Conservation (phyloP, 2,888 invertebrate genomes). For the Papilio gigon region DNA sequence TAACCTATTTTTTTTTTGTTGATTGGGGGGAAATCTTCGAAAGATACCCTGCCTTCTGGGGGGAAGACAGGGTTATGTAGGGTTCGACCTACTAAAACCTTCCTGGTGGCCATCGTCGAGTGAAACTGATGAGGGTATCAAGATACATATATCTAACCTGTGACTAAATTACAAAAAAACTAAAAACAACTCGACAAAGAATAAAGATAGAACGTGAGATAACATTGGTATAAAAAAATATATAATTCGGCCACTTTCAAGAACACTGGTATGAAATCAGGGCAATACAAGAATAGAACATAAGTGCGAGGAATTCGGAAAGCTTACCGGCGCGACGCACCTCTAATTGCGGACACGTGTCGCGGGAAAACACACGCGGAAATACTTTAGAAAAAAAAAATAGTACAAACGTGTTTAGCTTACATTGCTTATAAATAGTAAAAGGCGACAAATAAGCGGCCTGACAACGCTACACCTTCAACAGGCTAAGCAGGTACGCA, state of each 20-base stretch:
- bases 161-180: not conserved
- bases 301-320: constrained; percentile 52
- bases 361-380: constrained; percentile 21
- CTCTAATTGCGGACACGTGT: constrained; percentile 53
- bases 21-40: too few relatives aligned
- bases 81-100: too few relatives aligned
- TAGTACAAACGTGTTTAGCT: not conserved
- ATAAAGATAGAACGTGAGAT: constrained; percentile 7
- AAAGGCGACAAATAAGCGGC: too few relatives aligned
- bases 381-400: constrained; percentile 45
- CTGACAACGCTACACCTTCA: too few relatives aligned
- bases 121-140: too few relatives aligned
- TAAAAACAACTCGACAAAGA: not conserved
- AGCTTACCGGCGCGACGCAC: constrained; percentile 58
- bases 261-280: constrained; percentile 47
- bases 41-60: too few relatives aligned
- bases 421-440: not conserved
- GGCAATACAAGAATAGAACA: constrained; percentile 47
- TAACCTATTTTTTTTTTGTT: too few relatives aligned
- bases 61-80: too few relatives aligned
- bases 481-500: too few relatives aligned
- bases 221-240: constrained; percentile 15
- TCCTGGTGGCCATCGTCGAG: too few relatives aligned
- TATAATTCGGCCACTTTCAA: constrained; percentile 26
- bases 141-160: too few relatives aligned